Conservation (phyloP, 2,797 vertebrate species). For the Kryptopterus vitreolus region DNA sequence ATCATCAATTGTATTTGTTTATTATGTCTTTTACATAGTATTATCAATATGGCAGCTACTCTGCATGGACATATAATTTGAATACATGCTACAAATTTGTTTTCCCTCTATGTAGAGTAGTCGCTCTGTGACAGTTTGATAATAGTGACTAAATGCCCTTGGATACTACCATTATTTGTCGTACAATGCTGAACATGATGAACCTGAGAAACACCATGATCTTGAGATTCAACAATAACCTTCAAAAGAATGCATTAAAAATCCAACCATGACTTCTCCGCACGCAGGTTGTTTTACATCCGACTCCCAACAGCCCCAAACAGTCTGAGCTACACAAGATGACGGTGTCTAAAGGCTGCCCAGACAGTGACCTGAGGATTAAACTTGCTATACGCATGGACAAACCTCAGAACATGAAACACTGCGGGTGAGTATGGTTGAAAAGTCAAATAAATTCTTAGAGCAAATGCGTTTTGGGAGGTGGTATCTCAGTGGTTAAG, state of each 20-base stretch:
- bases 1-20: no score
- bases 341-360: conserved; percentile 86
- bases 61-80: no score
- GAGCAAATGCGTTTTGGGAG: neutral
- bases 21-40: no score
- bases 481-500: no score
- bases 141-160: no score
- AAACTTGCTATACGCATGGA: conserved; percentile 88
- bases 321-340: conserved; percentile 89
- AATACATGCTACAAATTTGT: no score
- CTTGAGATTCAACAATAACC: neutral
- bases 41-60: no score
- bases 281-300: conserved; percentile 83
- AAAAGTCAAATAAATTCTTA: neutral
- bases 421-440: conserved; percentile 81
- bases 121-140: no score
- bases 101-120: no score
- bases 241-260: neutral
- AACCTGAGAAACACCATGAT: neutral
- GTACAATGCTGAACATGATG: neutral
- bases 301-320: conserved; percentile 87
- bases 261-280: neutral
- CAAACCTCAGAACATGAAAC: conserved; percentile 91
- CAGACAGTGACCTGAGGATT: conserved; percentile 86
- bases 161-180: neutral